These are phyloP conservation scores for Odiellus spinosus DNA, from an alignment of 2,888 invertebrate genomes.

Conservation along the genomic window DNA sequence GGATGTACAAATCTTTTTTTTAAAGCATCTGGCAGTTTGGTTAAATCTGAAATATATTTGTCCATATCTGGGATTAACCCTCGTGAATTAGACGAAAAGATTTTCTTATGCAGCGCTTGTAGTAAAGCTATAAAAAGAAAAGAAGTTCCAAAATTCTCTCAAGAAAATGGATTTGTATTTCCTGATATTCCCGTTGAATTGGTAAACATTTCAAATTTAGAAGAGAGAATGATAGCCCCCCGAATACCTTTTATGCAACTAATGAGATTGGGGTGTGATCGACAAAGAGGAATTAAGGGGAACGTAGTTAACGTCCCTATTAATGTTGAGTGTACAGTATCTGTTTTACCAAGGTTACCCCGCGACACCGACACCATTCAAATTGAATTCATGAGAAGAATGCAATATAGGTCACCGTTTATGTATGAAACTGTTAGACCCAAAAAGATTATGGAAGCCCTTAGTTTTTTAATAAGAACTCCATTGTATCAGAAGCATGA, in stretches of 20 bases:
- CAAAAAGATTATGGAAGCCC: background rate
- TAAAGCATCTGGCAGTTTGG: too few species aligned
- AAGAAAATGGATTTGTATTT: background rate
- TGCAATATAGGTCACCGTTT: too few species aligned
- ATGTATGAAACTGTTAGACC: background rate
- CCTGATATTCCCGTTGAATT: background rate
- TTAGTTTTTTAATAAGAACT: background rate
- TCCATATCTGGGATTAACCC: too few species aligned
- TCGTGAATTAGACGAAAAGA: too few species aligned
- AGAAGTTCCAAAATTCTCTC: too few species aligned
- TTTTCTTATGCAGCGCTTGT: too few species aligned
- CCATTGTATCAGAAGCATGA: background rate
- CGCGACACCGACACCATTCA: too few species aligned
- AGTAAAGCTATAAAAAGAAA: too few species aligned
- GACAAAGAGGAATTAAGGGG: slow-evolving; percentile 18
- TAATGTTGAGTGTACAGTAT: background rate
- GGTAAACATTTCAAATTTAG: slow-evolving; percentile 14
- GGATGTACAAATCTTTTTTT: too few species aligned
- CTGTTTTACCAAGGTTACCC: too few species aligned
- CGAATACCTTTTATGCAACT: slow-evolving; percentile 27
- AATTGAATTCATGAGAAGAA: too few species aligned
- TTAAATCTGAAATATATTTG: too few species aligned
- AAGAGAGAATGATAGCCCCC: slow-evolving; percentile 27
- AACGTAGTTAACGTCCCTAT: slow-evolving; percentile 25
- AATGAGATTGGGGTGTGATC: slow-evolving; percentile 22